phyloP scores from a whole-genome alignment of 1,140 invertebrate genomes.

The Leptinotarsa undecemlineata region DNA sequence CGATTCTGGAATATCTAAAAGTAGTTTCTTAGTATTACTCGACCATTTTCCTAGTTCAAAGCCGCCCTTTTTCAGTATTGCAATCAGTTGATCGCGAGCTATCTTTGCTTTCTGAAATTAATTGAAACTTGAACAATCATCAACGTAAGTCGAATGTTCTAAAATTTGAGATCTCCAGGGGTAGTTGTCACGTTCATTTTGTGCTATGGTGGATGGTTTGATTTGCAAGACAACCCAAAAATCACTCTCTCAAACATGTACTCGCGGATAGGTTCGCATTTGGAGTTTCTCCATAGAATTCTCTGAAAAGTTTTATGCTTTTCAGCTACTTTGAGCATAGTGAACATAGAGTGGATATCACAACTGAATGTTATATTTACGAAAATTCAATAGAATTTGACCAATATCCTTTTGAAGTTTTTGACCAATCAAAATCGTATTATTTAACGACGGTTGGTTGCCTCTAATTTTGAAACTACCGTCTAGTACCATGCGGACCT shows the following conservation, averaged over 20 bases:
- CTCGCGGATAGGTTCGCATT: too few relatives aligned
- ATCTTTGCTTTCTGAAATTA: constrained; percentile 7
- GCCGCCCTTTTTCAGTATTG: constrained; percentile 33
- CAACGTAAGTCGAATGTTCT: constrained; percentile 10
- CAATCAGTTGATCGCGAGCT: constrained; percentile 32
- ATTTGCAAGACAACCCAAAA: neutral
- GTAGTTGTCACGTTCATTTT: constrained; percentile 15
- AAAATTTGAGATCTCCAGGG: neutral
- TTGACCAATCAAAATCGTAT: constrained; percentile 19
- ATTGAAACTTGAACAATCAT: neutral
- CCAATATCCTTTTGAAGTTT: constrained; percentile 30
- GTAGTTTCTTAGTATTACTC: constrained; percentile 33
- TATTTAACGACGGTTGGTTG: constrained; percentile 7
- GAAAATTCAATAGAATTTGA: constrained; percentile 22
- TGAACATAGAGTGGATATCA: constrained; percentile 28
- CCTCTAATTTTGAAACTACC: constrained; percentile 47
- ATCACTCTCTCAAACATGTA: too few relatives aligned
- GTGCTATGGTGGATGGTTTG: constrained; percentile 9
- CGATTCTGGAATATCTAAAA: constrained; percentile 26
- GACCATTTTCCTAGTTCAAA: constrained; percentile 46
- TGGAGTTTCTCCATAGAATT: constrained; percentile 10
- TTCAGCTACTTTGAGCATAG: constrained; percentile 7
- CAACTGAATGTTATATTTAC: constrained; percentile 9
- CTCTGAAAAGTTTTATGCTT: constrained; percentile 22
- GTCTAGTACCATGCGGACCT: constrained; percentile 26